Evolutionary conservation across 92 coral and sea anemone genomes (phyloP).

Genomic region (Parazoanthus swiftii): DNA sequence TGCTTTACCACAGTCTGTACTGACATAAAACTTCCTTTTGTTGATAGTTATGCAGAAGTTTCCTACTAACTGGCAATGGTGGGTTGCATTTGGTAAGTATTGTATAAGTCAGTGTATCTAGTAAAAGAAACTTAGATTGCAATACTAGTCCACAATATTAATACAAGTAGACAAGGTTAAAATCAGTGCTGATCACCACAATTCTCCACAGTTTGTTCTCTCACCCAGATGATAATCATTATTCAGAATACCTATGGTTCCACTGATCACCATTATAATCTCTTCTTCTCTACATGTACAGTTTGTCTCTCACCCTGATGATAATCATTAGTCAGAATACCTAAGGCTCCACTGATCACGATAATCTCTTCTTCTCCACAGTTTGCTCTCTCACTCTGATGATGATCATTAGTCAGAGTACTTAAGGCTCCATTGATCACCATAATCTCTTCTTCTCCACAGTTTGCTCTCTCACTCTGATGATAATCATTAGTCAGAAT

Average conservation of each 20-base stretch:
- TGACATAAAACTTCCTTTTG: not conserved
- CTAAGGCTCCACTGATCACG: not conserved
- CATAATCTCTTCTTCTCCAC: not conserved
- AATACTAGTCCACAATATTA: no score
- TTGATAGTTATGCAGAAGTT: conserved; percentile 86
- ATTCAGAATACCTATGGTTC: not conserved
- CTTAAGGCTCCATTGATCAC: not conserved
- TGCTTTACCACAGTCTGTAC: no score
- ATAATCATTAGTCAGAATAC: not conserved
- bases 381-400: not conserved
- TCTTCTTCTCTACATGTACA: no score
- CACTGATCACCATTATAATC: not conserved
- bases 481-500: not conserved
- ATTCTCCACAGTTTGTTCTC: not conserved
- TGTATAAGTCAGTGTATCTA: no score
- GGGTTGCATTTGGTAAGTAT: conserved; percentile 84
- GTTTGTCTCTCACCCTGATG: not conserved
- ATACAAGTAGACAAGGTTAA: no score
- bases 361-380: not conserved
- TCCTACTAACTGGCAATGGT: conserved; percentile 94
- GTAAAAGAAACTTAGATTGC: not conserved
- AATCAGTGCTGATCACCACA: not conserved
- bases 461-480: not conserved
- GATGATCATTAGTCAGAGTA: not conserved
- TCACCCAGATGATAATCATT: not conserved